Percentiles rank a stretch among this genome's conserved stretches.
Evolutionary conservation across 1,140 invertebrate species (phyloP).

Genomic region (Rhagoletis zephyria): DNA sequence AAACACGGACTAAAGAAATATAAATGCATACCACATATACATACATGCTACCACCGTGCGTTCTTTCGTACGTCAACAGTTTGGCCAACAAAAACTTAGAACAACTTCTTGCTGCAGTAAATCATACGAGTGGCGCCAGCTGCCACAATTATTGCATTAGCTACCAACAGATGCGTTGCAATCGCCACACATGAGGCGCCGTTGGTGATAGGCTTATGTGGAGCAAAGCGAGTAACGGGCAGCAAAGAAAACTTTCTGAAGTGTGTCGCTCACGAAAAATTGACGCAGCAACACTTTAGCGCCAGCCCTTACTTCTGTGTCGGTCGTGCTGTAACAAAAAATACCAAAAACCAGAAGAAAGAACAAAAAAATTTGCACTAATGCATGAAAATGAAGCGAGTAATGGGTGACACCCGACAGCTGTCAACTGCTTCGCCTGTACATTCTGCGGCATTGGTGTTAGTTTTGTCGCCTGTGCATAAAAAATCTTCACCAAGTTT

Average conservation of each 20-base stretch:
- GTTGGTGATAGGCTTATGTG: background rate
- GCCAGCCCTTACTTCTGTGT: background rate
- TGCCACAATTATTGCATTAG: constrained; percentile 1
- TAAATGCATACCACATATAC: too few relatives aligned
- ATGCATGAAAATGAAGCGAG: constrained; percentile 32
- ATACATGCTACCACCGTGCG: background rate
- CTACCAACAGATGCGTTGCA: constrained; percentile 11
- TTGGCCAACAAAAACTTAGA: background rate
- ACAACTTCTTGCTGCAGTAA: background rate
- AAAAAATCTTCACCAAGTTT: background rate
- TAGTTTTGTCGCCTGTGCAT: background rate
- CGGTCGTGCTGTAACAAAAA: background rate
- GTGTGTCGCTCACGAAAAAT: constrained; percentile 21
- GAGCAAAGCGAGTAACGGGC: background rate
- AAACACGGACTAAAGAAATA: too few relatives aligned
- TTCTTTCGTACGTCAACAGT: background rate
- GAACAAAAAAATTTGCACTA: background rate
- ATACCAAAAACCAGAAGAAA: too few relatives aligned
- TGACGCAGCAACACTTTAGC: constrained; percentile 29
- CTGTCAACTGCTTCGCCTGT: background rate
- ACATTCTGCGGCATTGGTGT: background rate
- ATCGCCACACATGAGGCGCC: background rate
- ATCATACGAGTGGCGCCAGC: constrained; percentile 22
- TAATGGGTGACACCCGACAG: constrained; percentile 12
- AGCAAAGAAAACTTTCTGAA: background rate